These are phyloP conservation scores for Callionymus lyra DNA, from an alignment of 2,113 vertebrate species.

Conservation along the genomic window DNA sequence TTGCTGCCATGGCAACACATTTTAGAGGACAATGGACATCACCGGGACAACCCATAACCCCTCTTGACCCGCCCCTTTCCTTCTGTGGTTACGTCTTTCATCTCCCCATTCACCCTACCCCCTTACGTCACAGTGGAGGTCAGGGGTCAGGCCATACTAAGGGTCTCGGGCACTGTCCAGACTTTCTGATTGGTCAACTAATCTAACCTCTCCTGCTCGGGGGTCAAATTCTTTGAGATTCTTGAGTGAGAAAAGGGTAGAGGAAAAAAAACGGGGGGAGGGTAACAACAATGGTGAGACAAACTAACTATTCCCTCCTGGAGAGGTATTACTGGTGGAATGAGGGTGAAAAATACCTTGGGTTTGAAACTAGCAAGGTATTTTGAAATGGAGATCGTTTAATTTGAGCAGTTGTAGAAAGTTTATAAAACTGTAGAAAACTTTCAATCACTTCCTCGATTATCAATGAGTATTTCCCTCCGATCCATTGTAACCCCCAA, in stretches of 20 bases:
- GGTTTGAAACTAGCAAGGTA: neutral
- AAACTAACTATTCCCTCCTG: slow-evolving; percentile 63
- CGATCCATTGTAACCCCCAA: slow-evolving; percentile 32
- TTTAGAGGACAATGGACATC: slow-evolving; percentile 70
- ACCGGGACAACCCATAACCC: slow-evolving; percentile 72
- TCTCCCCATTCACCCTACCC: slow-evolving; percentile 70
- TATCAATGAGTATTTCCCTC: slow-evolving; percentile 1
- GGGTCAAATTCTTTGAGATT: slow-evolving; percentile 76
- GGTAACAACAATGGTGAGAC: slow-evolving; percentile 63
- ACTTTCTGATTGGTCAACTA: slow-evolving; percentile 70
- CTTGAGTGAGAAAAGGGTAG: slow-evolving; percentile 67
- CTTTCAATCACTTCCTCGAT: too few relatives aligned
- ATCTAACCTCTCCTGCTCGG: slow-evolving; percentile 62
- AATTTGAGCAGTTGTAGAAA: slow-evolving; percentile 16
- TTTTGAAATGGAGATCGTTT: neutral
- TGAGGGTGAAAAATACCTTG: slow-evolving; percentile 48
- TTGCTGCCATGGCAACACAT: slow-evolving; percentile 70
- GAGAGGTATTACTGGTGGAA: slow-evolving; percentile 59
- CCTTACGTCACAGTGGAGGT: slow-evolving; percentile 65
- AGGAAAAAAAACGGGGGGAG: slow-evolving; percentile 50
- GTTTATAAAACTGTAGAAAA: too few relatives aligned
- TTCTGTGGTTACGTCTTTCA: slow-evolving; percentile 69
- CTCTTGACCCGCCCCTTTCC: slow-evolving; percentile 70
- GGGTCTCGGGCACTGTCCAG: slow-evolving; percentile 78
- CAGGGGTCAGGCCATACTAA: slow-evolving; percentile 68